Evolutionary conservation across 2,113 vertebrate species (phyloP), one percentile per base, ranked within the genome.

Genomic region (Eulemur macaco): DNA sequence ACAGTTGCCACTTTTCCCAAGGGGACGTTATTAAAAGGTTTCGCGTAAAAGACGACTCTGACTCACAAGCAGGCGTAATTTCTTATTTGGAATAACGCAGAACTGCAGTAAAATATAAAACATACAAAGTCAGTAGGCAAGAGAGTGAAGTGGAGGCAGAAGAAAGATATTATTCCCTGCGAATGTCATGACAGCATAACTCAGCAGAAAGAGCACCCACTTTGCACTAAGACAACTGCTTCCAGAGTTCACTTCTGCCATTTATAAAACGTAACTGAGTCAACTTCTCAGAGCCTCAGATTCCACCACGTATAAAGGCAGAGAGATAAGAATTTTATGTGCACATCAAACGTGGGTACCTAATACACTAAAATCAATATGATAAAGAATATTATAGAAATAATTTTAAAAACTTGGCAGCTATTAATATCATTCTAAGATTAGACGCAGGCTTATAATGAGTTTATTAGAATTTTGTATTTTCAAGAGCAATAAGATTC

Each of bases 401-500:
- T 58, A 47, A 60, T 88, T 31, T 80, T 60, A 77, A 64, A 50
- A 50, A 77, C 13, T 6, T 71, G 15, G 39, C 90, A 86, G 66
- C n/a, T 90, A 27, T n/a, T 78, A 29, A 27, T 68, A 31, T 80
- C 83, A 87, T 60, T 90, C 25, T 80, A 81, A 73, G 29, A 68
- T 83, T 31, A 58, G 50, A 80, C 69, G n/a, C 31, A 47, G 58
- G 58, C 42, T 50, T 84, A 54, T 27, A n/a, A 37, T 56, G 63
- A 50, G 64, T 39, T 94, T 31, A 85, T 34, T 21, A 66, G 25
- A 63, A 66, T 73, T 91, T 85, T 29, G 15, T 13, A 58, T 85
- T 87, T 89, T 86, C 27, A 50, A 96, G 80, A 91, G 74, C 20
- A 78, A 92, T 82, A 91, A 5, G 47, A 82, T 64, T 64, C 71